Conservation (phyloP, 1,140 invertebrate genomes). For the Lasioglossum baleicum region DNA sequence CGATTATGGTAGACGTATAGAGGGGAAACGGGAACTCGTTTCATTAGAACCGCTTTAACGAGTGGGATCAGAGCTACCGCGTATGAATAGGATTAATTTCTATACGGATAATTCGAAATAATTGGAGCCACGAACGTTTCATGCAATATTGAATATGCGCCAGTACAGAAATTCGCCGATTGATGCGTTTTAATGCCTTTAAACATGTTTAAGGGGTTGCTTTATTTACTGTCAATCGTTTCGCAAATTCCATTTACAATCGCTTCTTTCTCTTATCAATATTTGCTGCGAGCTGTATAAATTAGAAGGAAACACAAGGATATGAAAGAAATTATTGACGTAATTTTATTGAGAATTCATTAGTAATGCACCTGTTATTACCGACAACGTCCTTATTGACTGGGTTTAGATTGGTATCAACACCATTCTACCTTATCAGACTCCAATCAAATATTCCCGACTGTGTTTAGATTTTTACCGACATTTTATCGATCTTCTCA, state of each 20-base stretch:
- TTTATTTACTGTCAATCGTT: background rate
- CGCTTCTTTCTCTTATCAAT: background rate
- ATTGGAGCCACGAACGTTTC: constrained; percentile 51
- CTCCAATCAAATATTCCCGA: constrained; percentile 7
- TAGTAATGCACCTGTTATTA: background rate
- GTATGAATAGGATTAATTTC: constrained; percentile 64
- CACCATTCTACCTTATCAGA: background rate
- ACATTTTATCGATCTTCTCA: constrained; percentile 42
- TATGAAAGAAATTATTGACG: background rate
- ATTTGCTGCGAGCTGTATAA: background rate
- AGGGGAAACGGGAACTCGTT: constrained; percentile 43
- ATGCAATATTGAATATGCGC: constrained; percentile 37
- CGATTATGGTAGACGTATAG: constrained; percentile 54
- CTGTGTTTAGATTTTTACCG: constrained; percentile 25
- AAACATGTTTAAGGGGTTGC: background rate
- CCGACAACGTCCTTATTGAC: constrained; percentile 25
- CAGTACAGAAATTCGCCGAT: constrained; percentile 11
- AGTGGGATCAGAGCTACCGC: constrained; percentile 55
- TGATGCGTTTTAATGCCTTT: constrained; percentile 36
- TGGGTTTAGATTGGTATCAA: background rate
- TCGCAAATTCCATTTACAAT: background rate
- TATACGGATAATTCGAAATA: constrained; percentile 59
- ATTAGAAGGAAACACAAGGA: background rate
- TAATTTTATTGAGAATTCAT: background rate
- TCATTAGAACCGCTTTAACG: constrained; percentile 57